phyloP scores from a whole-genome alignment of 2,797 vertebrate species.

The Coluber constrictor region DNA sequence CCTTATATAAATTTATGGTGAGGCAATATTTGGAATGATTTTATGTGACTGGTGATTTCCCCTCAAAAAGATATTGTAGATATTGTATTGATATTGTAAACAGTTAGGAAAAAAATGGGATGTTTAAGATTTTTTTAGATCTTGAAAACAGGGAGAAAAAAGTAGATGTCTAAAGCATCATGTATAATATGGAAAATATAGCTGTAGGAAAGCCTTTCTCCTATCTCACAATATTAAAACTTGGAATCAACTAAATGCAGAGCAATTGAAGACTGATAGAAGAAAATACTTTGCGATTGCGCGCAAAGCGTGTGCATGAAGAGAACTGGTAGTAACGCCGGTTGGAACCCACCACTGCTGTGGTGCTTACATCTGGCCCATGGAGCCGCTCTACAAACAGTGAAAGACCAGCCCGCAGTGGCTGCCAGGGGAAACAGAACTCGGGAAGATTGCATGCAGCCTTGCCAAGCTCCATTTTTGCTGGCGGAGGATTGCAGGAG shows the following conservation, averaged over 20 bases:
- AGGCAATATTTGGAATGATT: neutral
- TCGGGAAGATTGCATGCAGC: too few species aligned
- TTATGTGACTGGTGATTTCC: neutral
- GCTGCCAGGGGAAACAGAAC: too few species aligned
- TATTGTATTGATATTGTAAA: neutral
- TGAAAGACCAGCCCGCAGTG: too few species aligned
- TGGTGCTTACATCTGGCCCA: too few species aligned
- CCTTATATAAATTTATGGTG: neutral
- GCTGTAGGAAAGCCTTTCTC: neutral
- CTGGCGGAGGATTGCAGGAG: too few species aligned
- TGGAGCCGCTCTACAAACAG: accelerated
- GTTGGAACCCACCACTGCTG: too few species aligned
- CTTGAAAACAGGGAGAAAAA: neutral
- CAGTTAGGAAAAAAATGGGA: neutral
- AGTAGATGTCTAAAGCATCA: neutral
- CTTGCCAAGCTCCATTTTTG: too few species aligned
- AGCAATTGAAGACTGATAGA: neutral
- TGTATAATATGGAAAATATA: neutral
- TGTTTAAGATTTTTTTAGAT: neutral
- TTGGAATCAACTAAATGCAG: neutral
- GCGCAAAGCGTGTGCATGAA: too few species aligned
- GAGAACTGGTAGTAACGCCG: too few species aligned
- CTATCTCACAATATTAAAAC: neutral
- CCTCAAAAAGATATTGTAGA: neutral
- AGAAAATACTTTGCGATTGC: neutral